phyloP scores from a whole-genome alignment of 2,888 invertebrate species.

The Pristionchus mayeri region DNA sequence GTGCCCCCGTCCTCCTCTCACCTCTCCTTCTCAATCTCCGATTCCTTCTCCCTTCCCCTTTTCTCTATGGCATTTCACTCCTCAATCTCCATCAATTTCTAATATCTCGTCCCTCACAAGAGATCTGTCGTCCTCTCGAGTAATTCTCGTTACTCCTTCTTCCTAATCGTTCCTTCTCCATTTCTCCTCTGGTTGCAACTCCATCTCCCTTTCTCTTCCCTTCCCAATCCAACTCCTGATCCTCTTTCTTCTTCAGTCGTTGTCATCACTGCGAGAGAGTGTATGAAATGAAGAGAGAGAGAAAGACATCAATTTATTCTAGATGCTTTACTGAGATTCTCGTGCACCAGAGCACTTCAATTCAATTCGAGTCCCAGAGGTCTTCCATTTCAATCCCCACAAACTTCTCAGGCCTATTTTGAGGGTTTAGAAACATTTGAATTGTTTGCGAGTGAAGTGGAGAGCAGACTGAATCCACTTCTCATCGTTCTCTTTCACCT shows the following conservation, averaged over 20 bases:
- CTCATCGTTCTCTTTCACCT: too few relatives aligned
- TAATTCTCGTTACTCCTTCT: too few relatives aligned
- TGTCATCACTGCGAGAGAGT: background rate
- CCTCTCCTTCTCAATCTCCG: background rate
- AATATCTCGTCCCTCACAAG: background rate
- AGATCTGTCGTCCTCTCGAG: background rate
- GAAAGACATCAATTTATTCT: background rate
- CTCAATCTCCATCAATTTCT: background rate
- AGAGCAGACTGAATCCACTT: too few relatives aligned
- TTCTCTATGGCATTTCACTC: constrained; percentile 7
- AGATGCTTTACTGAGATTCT: constrained; percentile 7
- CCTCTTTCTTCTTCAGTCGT: background rate
- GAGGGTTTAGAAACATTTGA: too few relatives aligned
- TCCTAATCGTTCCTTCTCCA: too few relatives aligned
- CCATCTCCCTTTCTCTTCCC: background rate
- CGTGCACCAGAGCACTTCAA: background rate
- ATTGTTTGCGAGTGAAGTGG: too few relatives aligned
- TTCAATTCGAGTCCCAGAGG: background rate
- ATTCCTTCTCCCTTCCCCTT: background rate
- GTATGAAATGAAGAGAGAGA: background rate
- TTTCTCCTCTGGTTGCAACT: too few relatives aligned
- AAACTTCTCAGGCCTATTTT: too few relatives aligned
- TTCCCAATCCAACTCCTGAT: background rate
- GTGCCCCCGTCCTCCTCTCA: background rate
- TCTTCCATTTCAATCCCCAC: constrained; percentile 22